phyloP scores from a whole-genome alignment of 2,888 invertebrate species.

The Nesidiocoris tenuis region DNA sequence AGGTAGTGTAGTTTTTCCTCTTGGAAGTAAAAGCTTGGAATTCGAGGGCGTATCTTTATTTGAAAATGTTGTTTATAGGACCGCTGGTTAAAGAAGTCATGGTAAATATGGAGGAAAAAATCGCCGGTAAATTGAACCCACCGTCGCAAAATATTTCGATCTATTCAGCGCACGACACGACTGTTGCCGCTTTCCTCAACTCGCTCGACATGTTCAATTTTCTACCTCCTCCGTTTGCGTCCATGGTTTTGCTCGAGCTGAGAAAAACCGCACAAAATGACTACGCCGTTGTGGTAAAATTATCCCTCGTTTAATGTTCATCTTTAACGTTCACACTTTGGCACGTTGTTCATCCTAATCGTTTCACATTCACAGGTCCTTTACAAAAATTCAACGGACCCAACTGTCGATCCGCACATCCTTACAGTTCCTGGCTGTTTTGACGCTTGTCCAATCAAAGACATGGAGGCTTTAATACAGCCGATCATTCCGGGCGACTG shows the following conservation, averaged over 20 bases:
- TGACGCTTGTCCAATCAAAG: conserved; percentile 42
- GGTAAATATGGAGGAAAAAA: conserved; percentile 19
- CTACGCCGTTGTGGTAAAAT: conserved; percentile 36
- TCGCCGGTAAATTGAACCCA: background rate
- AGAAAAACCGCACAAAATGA: conserved; percentile 53
- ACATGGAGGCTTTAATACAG: conserved; percentile 18
- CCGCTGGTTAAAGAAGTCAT: conserved; percentile 48
- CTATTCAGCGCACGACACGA: conserved; percentile 73
- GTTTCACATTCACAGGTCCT: conserved; percentile 24
- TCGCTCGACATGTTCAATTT: conserved; percentile 66
- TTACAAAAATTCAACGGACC: conserved; percentile 42
- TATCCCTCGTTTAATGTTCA: background rate
- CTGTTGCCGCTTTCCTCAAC: conserved; percentile 65
- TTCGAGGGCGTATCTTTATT: background rate
- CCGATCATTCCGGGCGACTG: conserved; percentile 45
- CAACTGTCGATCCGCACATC: conserved; percentile 17
- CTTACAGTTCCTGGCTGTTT: conserved; percentile 56
- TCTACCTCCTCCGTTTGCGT: conserved; percentile 66
- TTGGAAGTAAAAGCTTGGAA: background rate
- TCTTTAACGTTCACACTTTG: background rate
- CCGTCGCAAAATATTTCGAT: conserved; percentile 61
- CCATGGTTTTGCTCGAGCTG: conserved; percentile 65
- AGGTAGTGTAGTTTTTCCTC: conserved; percentile 26
- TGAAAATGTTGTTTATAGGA: conserved; percentile 43
- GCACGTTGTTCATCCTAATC: background rate